Evolutionary conservation across 1,140 invertebrate genomes (phyloP), one percentile per base, ranked within the genome.

Genomic region (Trichonephila inaurata): DNA sequence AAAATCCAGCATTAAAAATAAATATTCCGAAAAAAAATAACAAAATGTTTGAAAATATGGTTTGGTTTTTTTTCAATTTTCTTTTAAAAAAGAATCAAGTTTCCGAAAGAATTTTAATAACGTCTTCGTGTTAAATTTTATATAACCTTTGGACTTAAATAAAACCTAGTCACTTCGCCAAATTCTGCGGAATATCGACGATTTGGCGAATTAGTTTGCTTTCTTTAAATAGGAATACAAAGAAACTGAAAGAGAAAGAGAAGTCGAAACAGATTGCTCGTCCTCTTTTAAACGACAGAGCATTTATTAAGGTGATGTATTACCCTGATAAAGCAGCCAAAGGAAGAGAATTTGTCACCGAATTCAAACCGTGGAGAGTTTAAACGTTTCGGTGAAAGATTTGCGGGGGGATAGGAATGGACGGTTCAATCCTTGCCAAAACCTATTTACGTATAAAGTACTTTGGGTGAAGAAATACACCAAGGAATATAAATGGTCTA

Each of bases 261-360:
- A 60, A 58, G 19, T 24, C 14, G 14, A 66, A 58, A 88, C 16
- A 28, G 51, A 88, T 66, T 24, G 83, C 24, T 85, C 83, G 83
- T 40, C 86, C 86, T 28, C 62, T 88, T 40, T 88, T 61, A 14
- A 14, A 19, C 2, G 86, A 88, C 86, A 88, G 60, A 28, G 86
- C 64, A 88, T 88, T 88, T 88, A 88, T 88, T 88, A 88, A 61
- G 28, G 33, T 88, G 86, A 88, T 88, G 33, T 61, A 88, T 88
- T 40, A 88, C 28, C 61, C 21, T 24, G 86, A 88, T 62, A 64
- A 64, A 88, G 62, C 66, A 88, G 86, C 86, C 62, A 64, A 64
- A 21, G 19, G 62, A 88, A 40, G 62, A 10, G 62, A 88, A 88
- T 88, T 88, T 88, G 86, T 88, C 86, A 88, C 86, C 16, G 86